Evolutionary conservation across 2,888 invertebrate genomes (phyloP).

Genomic region (Volucella inanis): DNA sequence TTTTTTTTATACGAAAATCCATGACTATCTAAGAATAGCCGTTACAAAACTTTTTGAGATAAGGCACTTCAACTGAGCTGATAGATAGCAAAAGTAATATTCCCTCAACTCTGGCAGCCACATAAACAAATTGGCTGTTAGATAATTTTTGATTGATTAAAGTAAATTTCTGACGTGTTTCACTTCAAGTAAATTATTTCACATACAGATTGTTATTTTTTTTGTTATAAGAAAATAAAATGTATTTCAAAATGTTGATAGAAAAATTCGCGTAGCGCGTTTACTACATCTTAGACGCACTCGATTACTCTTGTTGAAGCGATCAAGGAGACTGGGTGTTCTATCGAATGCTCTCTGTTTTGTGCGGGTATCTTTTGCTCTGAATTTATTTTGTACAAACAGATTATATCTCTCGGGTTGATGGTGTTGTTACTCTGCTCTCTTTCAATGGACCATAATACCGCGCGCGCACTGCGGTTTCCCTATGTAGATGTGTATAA

Average conservation of each 20-base stretch:
- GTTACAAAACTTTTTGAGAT: constrained; percentile 50
- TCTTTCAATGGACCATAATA: constrained; percentile 52
- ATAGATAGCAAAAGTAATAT: constrained; percentile 45
- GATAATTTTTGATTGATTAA: constrained; percentile 10
- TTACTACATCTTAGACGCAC: constrained; percentile 53
- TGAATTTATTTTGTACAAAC: constrained; percentile 41
- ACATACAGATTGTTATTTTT: constrained; percentile 10
- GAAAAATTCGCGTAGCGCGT: constrained; percentile 55
- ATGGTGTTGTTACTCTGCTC: constrained; percentile 56
- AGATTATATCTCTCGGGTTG: constrained; percentile 36
- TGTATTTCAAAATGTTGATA: too few relatives aligned
- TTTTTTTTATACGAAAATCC: constrained; percentile 24
- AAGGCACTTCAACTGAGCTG: constrained; percentile 32
- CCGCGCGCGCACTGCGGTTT: constrained; percentile 59
- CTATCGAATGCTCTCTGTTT: constrained; percentile 68
- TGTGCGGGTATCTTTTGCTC: constrained; percentile 48
- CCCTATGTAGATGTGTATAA: constrained; percentile 18
- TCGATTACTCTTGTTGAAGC: constrained; percentile 53
- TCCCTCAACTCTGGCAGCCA: neutral
- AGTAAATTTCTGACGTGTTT: constrained; percentile 4
- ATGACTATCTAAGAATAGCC: constrained; percentile 36
- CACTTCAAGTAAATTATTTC: constrained; percentile 54
- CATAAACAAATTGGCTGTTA: constrained; percentile 23
- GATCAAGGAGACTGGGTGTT: constrained; percentile 69
- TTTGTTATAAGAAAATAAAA: constrained; percentile 15